Conservation (phyloP, 2,797 vertebrate species). For the Myotis pilosus region DNA sequence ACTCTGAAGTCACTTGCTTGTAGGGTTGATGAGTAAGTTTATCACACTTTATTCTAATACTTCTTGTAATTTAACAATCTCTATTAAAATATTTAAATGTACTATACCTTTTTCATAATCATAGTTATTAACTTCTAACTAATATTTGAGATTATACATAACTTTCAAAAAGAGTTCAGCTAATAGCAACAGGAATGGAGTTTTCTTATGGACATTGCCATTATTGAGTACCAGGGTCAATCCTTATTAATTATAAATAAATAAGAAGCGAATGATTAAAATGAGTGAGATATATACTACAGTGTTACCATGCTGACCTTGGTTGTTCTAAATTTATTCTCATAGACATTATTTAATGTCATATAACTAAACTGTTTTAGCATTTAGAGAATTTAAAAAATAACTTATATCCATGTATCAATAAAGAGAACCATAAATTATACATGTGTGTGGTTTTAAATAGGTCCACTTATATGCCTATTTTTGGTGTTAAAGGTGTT, state of each 20-base stretch:
- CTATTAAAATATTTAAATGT: neutral
- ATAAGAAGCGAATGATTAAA: neutral
- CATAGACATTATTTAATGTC: conserved; percentile 10
- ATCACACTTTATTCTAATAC: neutral
- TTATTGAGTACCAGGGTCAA: neutral
- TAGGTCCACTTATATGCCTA: neutral
- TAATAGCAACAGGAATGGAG: neutral
- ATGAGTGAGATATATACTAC: neutral
- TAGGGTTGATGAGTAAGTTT: neutral
- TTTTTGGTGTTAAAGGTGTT: neutral
- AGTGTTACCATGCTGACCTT: neutral
- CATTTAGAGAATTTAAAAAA: conserved; percentile 53
- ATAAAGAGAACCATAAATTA: conserved; percentile 37
- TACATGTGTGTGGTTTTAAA: conserved; percentile 13
- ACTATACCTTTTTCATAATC: neutral
- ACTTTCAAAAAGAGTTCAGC: neutral
- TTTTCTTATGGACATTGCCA: neutral
- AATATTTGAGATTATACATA: neutral
- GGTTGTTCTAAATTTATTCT: conserved; percentile 22
- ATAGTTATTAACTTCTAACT: conserved; percentile 7
- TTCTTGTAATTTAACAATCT: neutral
- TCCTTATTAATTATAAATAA: conserved; percentile 41
- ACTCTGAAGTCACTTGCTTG: neutral
- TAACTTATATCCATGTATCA: neutral
- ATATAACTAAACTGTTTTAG: conserved; percentile 32